Percentiles rank a stretch among this genome's conserved stretches.
phyloP scores from a whole-genome alignment of 2,113 vertebrate genomes.

The Ornithorhynchus anatinus region DNA sequence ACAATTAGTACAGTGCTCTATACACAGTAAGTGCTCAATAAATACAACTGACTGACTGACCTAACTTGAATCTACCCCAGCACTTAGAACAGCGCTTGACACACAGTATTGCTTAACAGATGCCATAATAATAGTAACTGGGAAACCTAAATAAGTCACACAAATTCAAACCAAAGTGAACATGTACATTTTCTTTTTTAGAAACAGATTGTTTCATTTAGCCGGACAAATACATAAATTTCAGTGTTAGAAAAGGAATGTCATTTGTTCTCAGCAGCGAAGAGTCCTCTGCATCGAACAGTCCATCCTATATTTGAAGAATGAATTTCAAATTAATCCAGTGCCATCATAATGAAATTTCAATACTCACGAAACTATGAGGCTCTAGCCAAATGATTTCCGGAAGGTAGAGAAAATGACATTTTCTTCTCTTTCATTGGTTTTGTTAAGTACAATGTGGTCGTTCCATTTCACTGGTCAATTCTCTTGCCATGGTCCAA shows the following conservation, averaged over 20 bases:
- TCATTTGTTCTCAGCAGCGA: conserved; percentile 57
- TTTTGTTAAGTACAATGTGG: conserved; percentile 53
- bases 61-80: too few species aligned
- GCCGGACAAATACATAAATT: conserved; percentile 44
- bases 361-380: conserved; percentile 19
- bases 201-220: conserved; percentile 59
- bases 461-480: conserved; percentile 32
- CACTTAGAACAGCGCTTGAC: too few species aligned
- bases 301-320: conserved; percentile 32
- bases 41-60: too few species aligned
- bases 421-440: conserved; percentile 31
- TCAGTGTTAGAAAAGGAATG: conserved; percentile 56
- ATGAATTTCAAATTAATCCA: conserved; percentile 54
- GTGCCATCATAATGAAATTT: conserved; percentile 52
- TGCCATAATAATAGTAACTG: too few species aligned
- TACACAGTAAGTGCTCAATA: too few species aligned
- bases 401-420: conserved; percentile 43
- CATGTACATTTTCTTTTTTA: conserved; percentile 40
- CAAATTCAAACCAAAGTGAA: conserved; percentile 47
- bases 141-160: conserved; percentile 54
- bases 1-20: too few species aligned
- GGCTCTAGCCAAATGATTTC: conserved; percentile 43
- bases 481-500: conserved; percentile 35
- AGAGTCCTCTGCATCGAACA: conserved; percentile 44
- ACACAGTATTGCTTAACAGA: too few species aligned